Evolutionary conservation across 2,113 vertebrate genomes (phyloP), one percentile per base, ranked within the genome.

Genomic region (Typhlomys cinereus): DNA sequence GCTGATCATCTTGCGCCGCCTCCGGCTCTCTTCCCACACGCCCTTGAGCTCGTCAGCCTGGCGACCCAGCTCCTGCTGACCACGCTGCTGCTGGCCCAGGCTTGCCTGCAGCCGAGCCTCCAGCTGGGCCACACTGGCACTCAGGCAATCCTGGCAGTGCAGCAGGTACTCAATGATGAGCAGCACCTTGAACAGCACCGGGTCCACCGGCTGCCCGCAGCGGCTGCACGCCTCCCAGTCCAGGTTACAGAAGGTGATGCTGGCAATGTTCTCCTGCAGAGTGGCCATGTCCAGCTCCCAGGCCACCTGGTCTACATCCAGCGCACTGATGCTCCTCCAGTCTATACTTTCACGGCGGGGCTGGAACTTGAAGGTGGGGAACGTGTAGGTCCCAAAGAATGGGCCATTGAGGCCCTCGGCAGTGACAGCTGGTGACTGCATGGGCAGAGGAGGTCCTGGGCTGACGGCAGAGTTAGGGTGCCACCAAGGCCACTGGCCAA

Each of bases 161-260:
- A 98, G 95, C 80, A 98, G 96, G 95, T 98, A 98, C 92, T 99
- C 98, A 0, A 98, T 98, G 95, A 69, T 98, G 88, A 98, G 96
- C 6, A 98, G 95, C 48, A 98, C 96, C 92, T 98, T 98, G 52
- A 98, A 90, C 93, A 98, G 95, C 18, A 88, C 36, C 0, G 96
- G n/a, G n/a, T n/a, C n/a, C n/a, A n/a, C n/a, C n/a, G n/a, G n/a
- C n/a, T n/a, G n/a, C n/a, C n/a, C n/a, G n/a, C n/a, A n/a, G n/a
- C n/a, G n/a, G n/a, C n/a, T n/a, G n/a, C n/a, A n/a, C n/a, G n/a
- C n/a, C n/a, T n/a, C n/a, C n/a, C n/a, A n/a, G n/a, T n/a, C n/a
- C n/a, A n/a, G n/a, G n/a, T n/a, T n/a, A n/a, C n/a, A n/a, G n/a
- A n/a, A n/a, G n/a, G n/a, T n/a, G n/a, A n/a, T n/a, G n/a, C n/a